Evolutionary conservation across 2,888 invertebrate genomes (phyloP).

Genomic region (Xiphydria camelus): DNA sequence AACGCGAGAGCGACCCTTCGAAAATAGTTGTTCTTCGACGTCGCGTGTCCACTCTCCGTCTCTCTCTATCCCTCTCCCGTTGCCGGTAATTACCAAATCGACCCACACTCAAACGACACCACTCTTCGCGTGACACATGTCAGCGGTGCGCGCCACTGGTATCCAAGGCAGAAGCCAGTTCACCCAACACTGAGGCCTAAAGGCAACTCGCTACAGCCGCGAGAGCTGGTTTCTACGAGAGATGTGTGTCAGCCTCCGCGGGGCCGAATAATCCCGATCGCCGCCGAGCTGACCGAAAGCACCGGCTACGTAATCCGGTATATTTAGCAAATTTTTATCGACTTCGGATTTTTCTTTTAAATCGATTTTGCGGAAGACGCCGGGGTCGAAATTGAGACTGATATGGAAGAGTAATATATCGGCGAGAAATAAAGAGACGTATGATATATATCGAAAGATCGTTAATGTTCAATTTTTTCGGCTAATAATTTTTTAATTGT

Average conservation of each 20-base stretch:
- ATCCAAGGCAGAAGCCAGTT: constrained; percentile 33
- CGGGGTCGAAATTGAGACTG: too few species aligned
- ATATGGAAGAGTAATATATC: too few species aligned
- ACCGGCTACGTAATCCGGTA: background rate
- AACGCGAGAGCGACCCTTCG: constrained; percentile 14
- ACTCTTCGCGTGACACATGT: constrained; percentile 36
- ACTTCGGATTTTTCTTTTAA: too few species aligned
- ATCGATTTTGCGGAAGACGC: too few species aligned
- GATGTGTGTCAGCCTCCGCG: constrained; percentile 4
- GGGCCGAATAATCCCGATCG: constrained; percentile 20
- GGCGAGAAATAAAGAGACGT: too few species aligned
- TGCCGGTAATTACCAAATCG: constrained; percentile 31
- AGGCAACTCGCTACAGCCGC: constrained; percentile 12
- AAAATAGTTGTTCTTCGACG: background rate
- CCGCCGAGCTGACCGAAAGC: constrained; percentile 1
- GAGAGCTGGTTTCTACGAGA: background rate
- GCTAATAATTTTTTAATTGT: too few species aligned
- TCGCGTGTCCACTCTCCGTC: background rate
- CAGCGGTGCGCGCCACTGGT: constrained; percentile 29
- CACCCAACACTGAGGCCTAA: constrained; percentile 33
- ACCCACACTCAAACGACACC: constrained; percentile 30
- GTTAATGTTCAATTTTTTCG: too few species aligned
- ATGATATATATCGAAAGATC: too few species aligned
- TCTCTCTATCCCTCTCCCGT: background rate
- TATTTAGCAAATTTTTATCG: background rate